A percentile compares a stretch with the other conserved stretches of the same genome.
Evolutionary conservation across 1,140 invertebrate genomes (phyloP).

Genomic region (Rhyzopertha dominica): DNA sequence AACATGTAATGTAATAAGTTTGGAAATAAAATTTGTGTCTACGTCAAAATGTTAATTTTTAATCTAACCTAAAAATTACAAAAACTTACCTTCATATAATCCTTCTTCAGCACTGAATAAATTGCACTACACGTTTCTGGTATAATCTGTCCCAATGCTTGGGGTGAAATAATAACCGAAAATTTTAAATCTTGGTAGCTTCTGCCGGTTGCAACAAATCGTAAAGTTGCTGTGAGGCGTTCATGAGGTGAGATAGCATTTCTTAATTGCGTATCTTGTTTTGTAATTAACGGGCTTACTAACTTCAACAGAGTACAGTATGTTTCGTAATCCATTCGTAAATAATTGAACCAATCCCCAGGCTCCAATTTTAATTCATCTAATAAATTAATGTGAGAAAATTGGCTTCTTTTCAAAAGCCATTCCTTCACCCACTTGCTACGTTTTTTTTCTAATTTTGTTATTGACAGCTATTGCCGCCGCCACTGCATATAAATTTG

Average conservation of each 20-base stretch:
- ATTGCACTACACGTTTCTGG: slow-evolving; percentile 19
- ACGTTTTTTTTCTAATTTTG: slow-evolving; percentile 4
- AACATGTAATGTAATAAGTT: too few relatives aligned
- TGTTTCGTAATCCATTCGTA: slow-evolving; percentile 17
- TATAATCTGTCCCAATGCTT: slow-evolving; percentile 18
- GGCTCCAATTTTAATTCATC: slow-evolving; percentile 25
- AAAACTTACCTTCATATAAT: slow-evolving; percentile 14
- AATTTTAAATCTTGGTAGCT: slow-evolving; percentile 23
- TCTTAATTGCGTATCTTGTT: slow-evolving; percentile 17
- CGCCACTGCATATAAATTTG: too few relatives aligned
- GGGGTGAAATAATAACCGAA: slow-evolving; percentile 15
- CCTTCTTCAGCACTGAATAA: slow-evolving; percentile 12
- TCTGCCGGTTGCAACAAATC: slow-evolving; percentile 16
- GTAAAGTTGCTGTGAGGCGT: slow-evolving; percentile 12
- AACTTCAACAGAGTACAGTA: slow-evolving; percentile 12
- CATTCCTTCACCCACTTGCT: slow-evolving; percentile 9
- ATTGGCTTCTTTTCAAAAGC: slow-evolving; percentile 10
- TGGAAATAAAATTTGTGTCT: too few relatives aligned
- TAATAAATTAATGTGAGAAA: slow-evolving; percentile 30
- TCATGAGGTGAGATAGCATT: slow-evolving; percentile 15
- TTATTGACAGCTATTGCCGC: too few relatives aligned
- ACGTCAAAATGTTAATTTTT: too few relatives aligned
- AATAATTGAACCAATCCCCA: slow-evolving; percentile 30
- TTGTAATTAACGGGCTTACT: slow-evolving; percentile 18
- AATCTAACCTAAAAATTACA: background rate